Percentiles rank a stretch among this genome's conserved stretches.
Evolutionary conservation across 2,113 vertebrate species (phyloP).

Genomic region (Bothrops jararaca): DNA sequence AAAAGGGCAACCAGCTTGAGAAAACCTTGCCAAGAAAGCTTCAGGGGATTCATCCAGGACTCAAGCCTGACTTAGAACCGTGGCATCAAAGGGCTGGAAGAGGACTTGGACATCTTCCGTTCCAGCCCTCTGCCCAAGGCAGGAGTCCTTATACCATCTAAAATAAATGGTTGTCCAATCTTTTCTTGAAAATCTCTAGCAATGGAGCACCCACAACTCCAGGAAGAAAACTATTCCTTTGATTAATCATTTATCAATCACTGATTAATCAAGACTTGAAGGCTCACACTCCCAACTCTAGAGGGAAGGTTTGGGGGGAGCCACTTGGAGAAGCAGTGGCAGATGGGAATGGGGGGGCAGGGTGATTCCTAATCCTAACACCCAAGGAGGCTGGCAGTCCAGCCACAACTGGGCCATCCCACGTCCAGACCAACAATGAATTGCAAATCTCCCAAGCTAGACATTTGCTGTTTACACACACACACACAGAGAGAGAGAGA

Average conservation of each 20-base stretch:
- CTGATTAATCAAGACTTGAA: not conserved
- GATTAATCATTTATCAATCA: not conserved
- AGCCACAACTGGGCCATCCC: not conserved
- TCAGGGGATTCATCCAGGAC: not conserved
- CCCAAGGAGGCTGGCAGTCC: not conserved
- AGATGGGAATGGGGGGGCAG: not conserved
- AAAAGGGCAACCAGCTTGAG: not conserved
- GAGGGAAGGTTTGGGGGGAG: not conserved
- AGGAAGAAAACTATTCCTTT: not conserved
- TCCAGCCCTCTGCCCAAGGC: no score
- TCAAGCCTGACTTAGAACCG: not conserved
- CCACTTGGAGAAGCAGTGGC: not conserved
- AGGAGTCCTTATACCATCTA: no score
- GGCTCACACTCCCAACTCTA: not conserved
- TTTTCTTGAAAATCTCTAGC: not conserved
- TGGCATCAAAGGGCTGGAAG: not conserved
- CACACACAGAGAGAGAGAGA: no score
- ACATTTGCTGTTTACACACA: conserved; percentile 33
- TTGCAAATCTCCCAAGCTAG: conserved; percentile 15
- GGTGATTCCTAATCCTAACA: not conserved
- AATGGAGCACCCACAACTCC: not conserved
- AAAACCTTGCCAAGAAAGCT: not conserved
- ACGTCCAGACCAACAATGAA: not conserved
- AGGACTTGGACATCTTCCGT: not conserved
- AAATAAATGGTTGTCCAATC: not conserved